Percentiles rank a stretch among this genome's conserved stretches.
These are phyloP conservation scores for Centropyge bicolor DNA, from an alignment of 2,797 vertebrate genomes.

Conservation along the genomic window DNA sequence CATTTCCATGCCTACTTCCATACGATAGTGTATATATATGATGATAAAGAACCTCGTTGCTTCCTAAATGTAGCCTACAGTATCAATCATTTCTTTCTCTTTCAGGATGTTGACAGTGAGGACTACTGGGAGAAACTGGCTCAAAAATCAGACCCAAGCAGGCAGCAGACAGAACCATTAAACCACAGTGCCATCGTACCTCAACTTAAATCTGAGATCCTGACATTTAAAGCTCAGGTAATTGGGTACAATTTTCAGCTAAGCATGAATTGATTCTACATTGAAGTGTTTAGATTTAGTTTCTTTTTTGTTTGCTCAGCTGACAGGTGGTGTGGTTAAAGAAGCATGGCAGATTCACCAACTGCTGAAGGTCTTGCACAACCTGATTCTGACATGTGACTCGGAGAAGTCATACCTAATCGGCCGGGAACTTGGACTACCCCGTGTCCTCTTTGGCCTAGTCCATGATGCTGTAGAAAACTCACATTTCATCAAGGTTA, in stretches of 20 bases:
- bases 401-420: constrained; percentile 72
- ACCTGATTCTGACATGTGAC: constrained; percentile 83
- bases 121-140: constrained; percentile 87
- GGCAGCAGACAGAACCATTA: constrained; percentile 62
- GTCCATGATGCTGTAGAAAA: constrained; percentile 82
- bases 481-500: constrained; percentile 83
- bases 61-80: not conserved
- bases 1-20: not conserved
- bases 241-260: not conserved
- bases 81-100: constrained; percentile 8
- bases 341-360: constrained; percentile 79
- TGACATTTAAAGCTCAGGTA: constrained; percentile 87
- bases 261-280: not conserved
- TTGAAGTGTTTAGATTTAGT: not conserved
- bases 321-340: constrained; percentile 82
- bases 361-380: constrained; percentile 83
- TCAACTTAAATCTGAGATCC: constrained; percentile 80
- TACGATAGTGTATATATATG: not conserved
- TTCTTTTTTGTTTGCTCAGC: constrained; percentile 75
- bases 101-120: constrained; percentile 86
- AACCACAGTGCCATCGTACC: constrained; percentile 77
- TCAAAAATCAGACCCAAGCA: constrained; percentile 74
- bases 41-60: not conserved
- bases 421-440: constrained; percentile 82
- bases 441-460: constrained; percentile 84